These are phyloP conservation scores for Prunella himalayana DNA, from an alignment of 2,113 vertebrate genomes.

Conservation along the genomic window DNA sequence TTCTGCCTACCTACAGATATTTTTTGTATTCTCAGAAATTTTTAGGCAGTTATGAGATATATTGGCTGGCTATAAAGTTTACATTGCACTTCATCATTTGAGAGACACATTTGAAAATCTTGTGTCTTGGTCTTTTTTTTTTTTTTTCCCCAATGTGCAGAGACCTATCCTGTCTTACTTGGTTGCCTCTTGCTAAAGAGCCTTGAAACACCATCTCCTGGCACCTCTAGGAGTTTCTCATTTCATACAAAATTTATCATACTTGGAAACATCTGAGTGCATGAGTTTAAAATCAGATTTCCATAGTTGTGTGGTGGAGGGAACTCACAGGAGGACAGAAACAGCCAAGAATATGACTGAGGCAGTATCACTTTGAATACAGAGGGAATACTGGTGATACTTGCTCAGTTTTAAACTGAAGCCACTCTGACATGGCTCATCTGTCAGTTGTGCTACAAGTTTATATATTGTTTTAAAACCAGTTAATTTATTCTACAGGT, in stretches of 20 bases:
- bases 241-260: background rate
- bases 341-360: background rate
- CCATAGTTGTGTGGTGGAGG: background rate
- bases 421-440: background rate
- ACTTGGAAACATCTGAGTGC: background rate
- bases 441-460: background rate
- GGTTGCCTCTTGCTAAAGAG: background rate
- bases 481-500: background rate
- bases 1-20: background rate
- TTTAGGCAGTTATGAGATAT: background rate
- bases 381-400: background rate
- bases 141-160: background rate
- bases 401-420: background rate
- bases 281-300: background rate
- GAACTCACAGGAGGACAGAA: background rate
- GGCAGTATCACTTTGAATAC: background rate
- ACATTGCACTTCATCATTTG: background rate
- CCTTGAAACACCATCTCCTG: background rate
- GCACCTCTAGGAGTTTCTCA: background rate
- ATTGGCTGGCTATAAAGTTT: background rate
- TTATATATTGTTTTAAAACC: background rate
- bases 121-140: background rate
- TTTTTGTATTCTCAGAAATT: background rate
- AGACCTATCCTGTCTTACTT: background rate
- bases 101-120: background rate